Base-by-base conservation (phyloP, 2,797 vertebrate genomes). In the Poeciliopsis paucimaculata region DNA sequence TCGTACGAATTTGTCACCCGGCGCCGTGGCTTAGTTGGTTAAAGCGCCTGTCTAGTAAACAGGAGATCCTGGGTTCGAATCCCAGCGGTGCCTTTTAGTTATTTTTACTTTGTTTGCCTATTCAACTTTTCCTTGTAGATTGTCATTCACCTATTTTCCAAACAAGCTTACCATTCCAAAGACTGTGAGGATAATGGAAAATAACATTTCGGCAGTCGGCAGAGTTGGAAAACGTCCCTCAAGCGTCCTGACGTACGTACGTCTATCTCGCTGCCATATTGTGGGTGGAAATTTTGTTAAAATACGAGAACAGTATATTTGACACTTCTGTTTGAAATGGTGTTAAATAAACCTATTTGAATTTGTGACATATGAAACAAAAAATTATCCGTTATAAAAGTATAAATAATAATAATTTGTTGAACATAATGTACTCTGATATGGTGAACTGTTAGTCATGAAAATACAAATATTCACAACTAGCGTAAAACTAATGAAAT, bases 41-140 rank as follows among this genome's bases (percentile, higher is more conserved):
- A 95, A 95, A 95, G 94, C 93, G 93, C 93, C 94, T 95, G 94
- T 94, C 93, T 94, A 94, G 94, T 95, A 95, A 95, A 95, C 93
- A 94, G 94, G 94, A 95, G 94, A 95, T 94, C 94, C 93, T 94
- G 94, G 93, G 93, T 95, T 95, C 94, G 91, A 95, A 95, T 95
- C 94, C 91, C 94, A 94, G 93, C 93, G 93, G 91, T 91, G 93
- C 94, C 94, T 95, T 94, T 77, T 43, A 15, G 5, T 4, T 36
- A 36, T 3, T 62, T 53, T 11, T n/a, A 28, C 5, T 60, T 60
- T 5, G 28, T 57, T 31, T 60, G 12, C 2, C 13, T 16, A 15
- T 2, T 28, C 23, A 12, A 66, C 4, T 23, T 12, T 41, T 23
- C 3, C 26, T 4, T 41, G 9, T 39, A 6, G 3, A 0, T 68